phyloP scores from a whole-genome alignment of 53 echinoderm and acorn worm species.

The Holothuria leucospilota region DNA sequence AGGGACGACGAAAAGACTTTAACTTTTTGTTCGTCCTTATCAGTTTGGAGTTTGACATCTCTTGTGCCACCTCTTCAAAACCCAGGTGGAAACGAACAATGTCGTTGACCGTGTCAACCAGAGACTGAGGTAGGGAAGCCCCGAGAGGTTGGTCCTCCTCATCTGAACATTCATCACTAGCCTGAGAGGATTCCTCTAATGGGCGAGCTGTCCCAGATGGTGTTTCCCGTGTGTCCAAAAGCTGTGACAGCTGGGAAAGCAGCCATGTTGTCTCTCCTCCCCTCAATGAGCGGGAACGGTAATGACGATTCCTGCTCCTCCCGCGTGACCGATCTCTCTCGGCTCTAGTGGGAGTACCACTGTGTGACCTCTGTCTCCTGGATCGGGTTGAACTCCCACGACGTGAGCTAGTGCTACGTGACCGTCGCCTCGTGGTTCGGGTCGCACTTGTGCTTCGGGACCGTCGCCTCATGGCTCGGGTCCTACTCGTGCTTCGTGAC shows the following conservation, averaged over 20 bases:
- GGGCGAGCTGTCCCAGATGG: neutral
- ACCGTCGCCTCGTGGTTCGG: neutral
- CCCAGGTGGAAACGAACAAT: slow-evolving; percentile 1
- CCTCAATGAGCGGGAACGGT: neutral
- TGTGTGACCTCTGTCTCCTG: neutral
- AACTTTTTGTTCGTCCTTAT: neutral
- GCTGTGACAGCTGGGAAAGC: slow-evolving; percentile 12
- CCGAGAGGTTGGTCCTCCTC: neutral
- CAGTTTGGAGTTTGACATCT: neutral
- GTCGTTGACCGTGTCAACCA: neutral
- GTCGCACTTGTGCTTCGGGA: neutral
- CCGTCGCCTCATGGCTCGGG: slow-evolving; percentile 6
- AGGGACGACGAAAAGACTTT: too few relatives aligned
- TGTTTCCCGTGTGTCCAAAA: slow-evolving; percentile 1
- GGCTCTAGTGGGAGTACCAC: neutral
- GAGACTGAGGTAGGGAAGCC: neutral
- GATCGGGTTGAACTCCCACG: neutral
- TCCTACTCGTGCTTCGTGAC: neutral
- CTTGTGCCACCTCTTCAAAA: too few relatives aligned
- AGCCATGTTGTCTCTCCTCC: slow-evolving; percentile 1
- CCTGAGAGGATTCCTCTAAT: neutral
- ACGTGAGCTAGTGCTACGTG: neutral
- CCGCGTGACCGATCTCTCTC: neutral
- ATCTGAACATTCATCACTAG: neutral
- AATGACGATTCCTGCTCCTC: slow-evolving; percentile 3